Evolutionary conservation across 2,113 vertebrate species (phyloP).

Genomic region (Dromas ardeola): DNA sequence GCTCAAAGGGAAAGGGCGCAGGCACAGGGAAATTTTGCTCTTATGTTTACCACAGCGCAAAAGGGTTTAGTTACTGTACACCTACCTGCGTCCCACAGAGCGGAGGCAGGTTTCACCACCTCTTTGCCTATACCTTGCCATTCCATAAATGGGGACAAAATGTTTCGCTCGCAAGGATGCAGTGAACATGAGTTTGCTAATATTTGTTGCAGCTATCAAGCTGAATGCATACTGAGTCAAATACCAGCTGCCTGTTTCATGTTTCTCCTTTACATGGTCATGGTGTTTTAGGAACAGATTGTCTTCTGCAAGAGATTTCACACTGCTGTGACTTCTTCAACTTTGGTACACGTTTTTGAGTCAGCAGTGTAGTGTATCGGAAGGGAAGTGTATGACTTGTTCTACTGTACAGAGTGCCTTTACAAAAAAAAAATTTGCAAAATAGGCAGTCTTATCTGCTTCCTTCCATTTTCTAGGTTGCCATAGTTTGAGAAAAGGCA

Average conservation of each 20-base stretch:
- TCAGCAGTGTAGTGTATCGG: not conserved
- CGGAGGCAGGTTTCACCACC: not conserved
- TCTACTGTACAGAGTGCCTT: not conserved
- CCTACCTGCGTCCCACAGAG: fast-evolving
- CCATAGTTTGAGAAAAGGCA: not conserved
- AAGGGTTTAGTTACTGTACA: not conserved
- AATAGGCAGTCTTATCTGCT: not conserved
- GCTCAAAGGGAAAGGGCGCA: not conserved
- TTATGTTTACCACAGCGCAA: fast-evolving
- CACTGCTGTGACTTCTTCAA: not conserved
- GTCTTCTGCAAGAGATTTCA: not conserved
- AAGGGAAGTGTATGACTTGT: not conserved
- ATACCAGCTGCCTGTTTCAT: not conserved
- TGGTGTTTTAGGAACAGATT: not conserved
- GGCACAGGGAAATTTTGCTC: not conserved
- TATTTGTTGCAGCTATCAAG: not conserved
- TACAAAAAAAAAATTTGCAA: not conserved
- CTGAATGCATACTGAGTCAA: not conserved
- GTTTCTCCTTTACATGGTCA: not conserved
- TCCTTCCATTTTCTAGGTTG: not conserved
- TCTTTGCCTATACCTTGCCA: not conserved
- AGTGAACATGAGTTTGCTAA: fast-evolving
- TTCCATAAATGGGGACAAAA: not conserved
- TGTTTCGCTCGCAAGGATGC: not conserved
- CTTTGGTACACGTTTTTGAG: not conserved